These are phyloP conservation scores for Cyclophora punctaria DNA, from an alignment of 2,888 invertebrate species.

Conservation along the genomic window DNA sequence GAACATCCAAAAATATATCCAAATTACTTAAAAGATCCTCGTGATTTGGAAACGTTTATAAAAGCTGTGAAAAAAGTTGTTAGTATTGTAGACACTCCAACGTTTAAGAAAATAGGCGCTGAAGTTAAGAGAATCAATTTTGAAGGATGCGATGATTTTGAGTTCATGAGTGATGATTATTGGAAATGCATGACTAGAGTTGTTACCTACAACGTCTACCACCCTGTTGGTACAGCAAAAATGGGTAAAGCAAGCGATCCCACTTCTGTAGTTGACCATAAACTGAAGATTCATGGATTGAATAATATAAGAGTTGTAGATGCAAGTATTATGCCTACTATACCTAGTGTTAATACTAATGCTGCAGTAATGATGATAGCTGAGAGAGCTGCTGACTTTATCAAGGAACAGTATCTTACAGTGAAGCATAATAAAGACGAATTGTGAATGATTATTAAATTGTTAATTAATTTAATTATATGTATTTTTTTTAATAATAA, in stretches of 20 bases:
- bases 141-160: slow-evolving; percentile 44
- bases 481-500: no score
- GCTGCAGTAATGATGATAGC: slow-evolving; percentile 66
- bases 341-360: slow-evolving; percentile 59
- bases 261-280: slow-evolving; percentile 46
- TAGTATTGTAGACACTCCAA: slow-evolving; percentile 47
- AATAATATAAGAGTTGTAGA: slow-evolving; percentile 51
- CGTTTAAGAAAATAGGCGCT: slow-evolving; percentile 43
- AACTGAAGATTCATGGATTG: slow-evolving; percentile 43
- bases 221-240: slow-evolving; percentile 61
- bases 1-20: slow-evolving; percentile 55
- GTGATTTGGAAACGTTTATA: slow-evolving; percentile 50
- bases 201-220: slow-evolving; percentile 58
- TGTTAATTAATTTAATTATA: no score
- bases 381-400: slow-evolving; percentile 59
- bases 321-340: slow-evolving; percentile 63
- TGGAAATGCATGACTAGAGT: slow-evolving; percentile 65
- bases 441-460: slow-evolving; percentile 24
- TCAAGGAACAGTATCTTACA: slow-evolving; percentile 41
- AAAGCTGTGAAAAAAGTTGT: slow-evolving; percentile 43
- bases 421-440: slow-evolving; percentile 34
- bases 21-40: slow-evolving; percentile 53
- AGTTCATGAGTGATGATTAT: slow-evolving; percentile 47
- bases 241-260: slow-evolving; percentile 49
- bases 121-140: slow-evolving; percentile 47